Base-by-base conservation (phyloP, 2,113 vertebrate species). In the Entosphenus tridentatus region DNA sequence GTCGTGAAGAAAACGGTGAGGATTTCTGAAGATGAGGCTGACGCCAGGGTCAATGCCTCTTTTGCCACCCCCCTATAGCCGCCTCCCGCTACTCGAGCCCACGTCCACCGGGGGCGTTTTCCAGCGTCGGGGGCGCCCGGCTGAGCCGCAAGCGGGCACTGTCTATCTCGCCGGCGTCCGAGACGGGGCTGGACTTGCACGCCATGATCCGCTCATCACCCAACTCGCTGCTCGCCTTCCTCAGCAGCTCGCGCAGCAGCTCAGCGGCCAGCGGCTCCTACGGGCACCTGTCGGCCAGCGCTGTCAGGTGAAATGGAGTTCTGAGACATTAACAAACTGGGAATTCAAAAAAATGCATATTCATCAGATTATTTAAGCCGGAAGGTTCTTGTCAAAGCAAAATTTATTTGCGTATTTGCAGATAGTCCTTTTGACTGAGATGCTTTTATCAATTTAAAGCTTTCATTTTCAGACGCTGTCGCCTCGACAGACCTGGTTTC, bases 161-260 rank as follows among this genome's bases (percentile, higher is more conserved):
- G 73, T 98, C 93, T 71, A 90, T 98, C 78, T 97, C 92, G 1
- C 92, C 93, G 0, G 82, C 95, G 69, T 98, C 92, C 0, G 93
- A 98, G 1, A 89, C 89, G 81, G 96, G 92, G 82, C 95, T 98
- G 8, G 92, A 98, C 80, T 82, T 97, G 68, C 93, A 98, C 80
- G 92, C 91, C 2, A 96, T 98, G 93, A 96, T 98, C 78, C 86
- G 92, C 70, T 96, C 93, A 55, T 96, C 92, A 1, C 93, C 92
- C 71, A 97, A 92, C 79, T 98, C 93, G 0, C 81, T 98, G n/a
- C 91, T 98, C 75, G 92, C 93, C 0, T 98, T 96, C 74, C 96
- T 98, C 81, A 96, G 96, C 81, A 96, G 93, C 76, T 97, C 92
- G 1, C 83, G 92, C n/a, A 90, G 91, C 81, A 98, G 92, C 75